Conservation (phyloP, 2,888 invertebrate species). For the Caenorhabditis sp. region DNA sequence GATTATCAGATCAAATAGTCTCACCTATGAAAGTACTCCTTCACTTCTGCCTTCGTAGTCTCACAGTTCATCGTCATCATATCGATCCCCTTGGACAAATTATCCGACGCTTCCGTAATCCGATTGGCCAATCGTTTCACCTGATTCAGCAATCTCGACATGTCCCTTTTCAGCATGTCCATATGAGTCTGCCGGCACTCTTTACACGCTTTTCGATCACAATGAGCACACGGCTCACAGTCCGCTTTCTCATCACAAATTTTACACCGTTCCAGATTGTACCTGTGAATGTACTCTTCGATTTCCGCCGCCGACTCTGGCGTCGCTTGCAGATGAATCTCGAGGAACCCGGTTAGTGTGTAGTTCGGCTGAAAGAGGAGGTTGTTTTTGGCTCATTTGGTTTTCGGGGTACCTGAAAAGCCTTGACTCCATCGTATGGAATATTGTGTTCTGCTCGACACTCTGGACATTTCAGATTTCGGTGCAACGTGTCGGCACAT, state of each 20-base stretch:
- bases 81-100: constrained; percentile 88
- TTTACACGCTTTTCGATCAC: constrained; percentile 88
- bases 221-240: constrained; percentile 89
- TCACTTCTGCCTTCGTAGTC: constrained; percentile 94
- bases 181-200: constrained; percentile 96
- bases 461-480: constrained; percentile 86
- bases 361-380: constrained; percentile 88
- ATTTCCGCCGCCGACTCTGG: constrained; percentile 82
- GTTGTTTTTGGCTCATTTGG: background rate
- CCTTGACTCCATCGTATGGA: constrained; percentile 84
- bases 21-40: constrained; percentile 86
- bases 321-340: constrained; percentile 83
- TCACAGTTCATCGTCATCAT: constrained; percentile 93
- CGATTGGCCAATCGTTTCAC: constrained; percentile 81
- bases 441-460: constrained; percentile 86
- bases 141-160: constrained; percentile 92
- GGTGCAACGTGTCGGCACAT: constrained; percentile 84
- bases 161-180: constrained; percentile 95
- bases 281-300: constrained; percentile 83
- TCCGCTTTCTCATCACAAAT: constrained; percentile 84
- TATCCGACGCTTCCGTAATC: constrained; percentile 82
- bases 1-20: background rate
- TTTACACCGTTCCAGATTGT: constrained; percentile 83
- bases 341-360: constrained; percentile 87
- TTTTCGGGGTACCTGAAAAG: constrained; percentile 65